Base-by-base conservation (phyloP, 2,113 vertebrate genomes). In the Myrmecophaga tridactyla region DNA sequence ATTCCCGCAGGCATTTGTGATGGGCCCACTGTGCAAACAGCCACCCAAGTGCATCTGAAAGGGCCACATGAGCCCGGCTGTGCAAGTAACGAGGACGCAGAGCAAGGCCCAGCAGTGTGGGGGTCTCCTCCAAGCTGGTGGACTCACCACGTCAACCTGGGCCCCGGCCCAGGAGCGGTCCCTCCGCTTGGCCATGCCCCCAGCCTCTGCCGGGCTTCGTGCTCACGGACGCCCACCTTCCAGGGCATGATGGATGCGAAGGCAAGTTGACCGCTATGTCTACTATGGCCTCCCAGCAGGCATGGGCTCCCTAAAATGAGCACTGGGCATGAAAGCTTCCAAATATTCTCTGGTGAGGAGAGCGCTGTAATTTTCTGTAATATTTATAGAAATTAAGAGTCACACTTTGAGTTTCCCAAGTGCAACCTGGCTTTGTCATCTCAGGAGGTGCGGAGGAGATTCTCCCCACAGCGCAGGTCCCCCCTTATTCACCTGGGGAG, bases 391-490 rank as follows among this genome's bases (percentile, higher is more conserved):
- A 86, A 76, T 80, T 39, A 78, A 76, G 1, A 27, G 17, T 46
- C 13, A 23, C 46, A 43, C 15, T 91, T 89, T 65, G 36, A 41
- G 72, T 84, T 92, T 92, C 95, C 23, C 43, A 82, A 91, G 86
- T 36, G 3, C 18, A 56, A 48, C 36, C 1, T 3, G 39, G 27
- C 73, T 84, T 89, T 82, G 25, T 34, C 34, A 21, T 70, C 9
- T 31, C 39, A 70, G 18, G 48, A 23, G 34, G 18, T 13, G 72
- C 62, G 18, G 13, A 17, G 41, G 12, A 43, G 39, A 14, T 70
- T 75, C 53, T 93, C 60, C 76, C 43, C 72, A 62, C 86, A 88
- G 58, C 84, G 34, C 11, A 48, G 41, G 43, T 80, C 14, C 78
- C 8, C 6, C 39, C 9, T 77, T 53, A 27, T 94, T 65, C 53